phyloP scores from a whole-genome alignment of 2,888 invertebrate genomes.

The Yponomeuta evonymella region DNA sequence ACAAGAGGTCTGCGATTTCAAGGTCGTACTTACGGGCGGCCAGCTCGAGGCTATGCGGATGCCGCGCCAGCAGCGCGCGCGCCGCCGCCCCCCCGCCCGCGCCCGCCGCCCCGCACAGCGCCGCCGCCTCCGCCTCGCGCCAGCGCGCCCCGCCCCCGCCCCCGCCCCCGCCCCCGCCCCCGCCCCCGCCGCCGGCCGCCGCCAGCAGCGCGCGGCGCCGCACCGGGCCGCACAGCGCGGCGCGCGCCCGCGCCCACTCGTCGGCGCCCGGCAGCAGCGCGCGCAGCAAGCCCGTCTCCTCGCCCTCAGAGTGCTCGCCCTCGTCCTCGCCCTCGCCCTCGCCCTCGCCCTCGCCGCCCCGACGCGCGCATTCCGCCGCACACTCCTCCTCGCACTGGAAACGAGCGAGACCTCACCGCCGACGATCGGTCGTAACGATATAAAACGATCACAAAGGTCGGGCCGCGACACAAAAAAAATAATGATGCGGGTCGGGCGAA shows the following conservation, averaged over 20 bases:
- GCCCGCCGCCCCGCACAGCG: constrained; percentile 19
- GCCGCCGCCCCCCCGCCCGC: constrained; percentile 23
- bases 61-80: constrained; percentile 26
- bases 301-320: constrained; percentile 23
- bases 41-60: constrained; percentile 17
- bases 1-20: too few relatives aligned
- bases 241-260: constrained; percentile 23
- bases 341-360: constrained; percentile 25
- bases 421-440: too few relatives aligned
- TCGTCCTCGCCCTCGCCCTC: constrained; percentile 27
- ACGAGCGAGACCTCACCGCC: constrained; percentile 24
- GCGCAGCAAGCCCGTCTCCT: constrained; percentile 32
- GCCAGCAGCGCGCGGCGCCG: constrained; percentile 16
- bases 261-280: constrained; percentile 29
- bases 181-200: background rate
- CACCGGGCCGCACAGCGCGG: constrained; percentile 16
- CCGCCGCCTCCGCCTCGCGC: constrained; percentile 13
- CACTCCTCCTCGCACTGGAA: constrained; percentile 19
- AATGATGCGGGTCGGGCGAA: too few relatives aligned
- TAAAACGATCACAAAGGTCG: too few relatives aligned
- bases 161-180: background rate
- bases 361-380: background rate
- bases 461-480: too few relatives aligned
- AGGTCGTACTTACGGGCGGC: constrained; percentile 13
- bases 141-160: background rate